Percentiles rank a stretch among this genome's conserved stretches.
These are phyloP conservation scores for Ennomos fuscantarius DNA, from an alignment of 2,888 invertebrate genomes.

Conservation along the genomic window DNA sequence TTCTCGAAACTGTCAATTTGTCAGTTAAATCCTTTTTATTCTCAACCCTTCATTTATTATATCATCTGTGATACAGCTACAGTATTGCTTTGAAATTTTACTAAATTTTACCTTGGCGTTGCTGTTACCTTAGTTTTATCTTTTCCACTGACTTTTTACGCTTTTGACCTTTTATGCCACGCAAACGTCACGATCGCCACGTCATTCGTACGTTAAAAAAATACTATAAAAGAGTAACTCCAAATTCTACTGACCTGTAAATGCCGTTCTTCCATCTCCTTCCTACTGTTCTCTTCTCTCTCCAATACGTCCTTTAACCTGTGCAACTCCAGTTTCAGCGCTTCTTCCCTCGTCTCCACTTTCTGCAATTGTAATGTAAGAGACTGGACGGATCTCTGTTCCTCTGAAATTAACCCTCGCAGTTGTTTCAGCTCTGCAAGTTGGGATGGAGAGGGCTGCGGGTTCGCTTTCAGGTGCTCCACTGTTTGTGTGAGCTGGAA, in stretches of 20 bases:
- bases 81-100: too few species aligned
- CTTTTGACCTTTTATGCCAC: too few species aligned
- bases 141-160: too few species aligned
- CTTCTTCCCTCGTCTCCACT: slow-evolving; percentile 81
- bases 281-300: slow-evolving; percentile 70
- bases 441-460: slow-evolving; percentile 59
- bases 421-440: slow-evolving; percentile 71
- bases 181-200: too few species aligned
- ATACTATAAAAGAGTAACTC: too few species aligned
- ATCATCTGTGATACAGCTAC: too few species aligned
- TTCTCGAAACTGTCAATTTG: too few species aligned
- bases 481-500: slow-evolving; percentile 64
- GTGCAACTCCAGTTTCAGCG: slow-evolving; percentile 71
- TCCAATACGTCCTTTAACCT: slow-evolving; percentile 78
- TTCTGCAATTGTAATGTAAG: slow-evolving; percentile 81
- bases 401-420: slow-evolving; percentile 83
- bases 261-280: slow-evolving; percentile 69
- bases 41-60: too few species aligned
- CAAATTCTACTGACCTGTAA: slow-evolving; percentile 50
- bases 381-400: slow-evolving; percentile 84
- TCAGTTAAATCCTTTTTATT: too few species aligned
- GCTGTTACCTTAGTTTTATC: too few species aligned
- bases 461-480: slow-evolving; percentile 57
- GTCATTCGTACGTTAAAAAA: too few species aligned
- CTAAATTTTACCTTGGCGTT: too few species aligned